A percentile compares a stretch with the other conserved stretches of the same genome.
phyloP scores from a whole-genome alignment of 2,113 vertebrate genomes.

The Sander lucioperca region DNA sequence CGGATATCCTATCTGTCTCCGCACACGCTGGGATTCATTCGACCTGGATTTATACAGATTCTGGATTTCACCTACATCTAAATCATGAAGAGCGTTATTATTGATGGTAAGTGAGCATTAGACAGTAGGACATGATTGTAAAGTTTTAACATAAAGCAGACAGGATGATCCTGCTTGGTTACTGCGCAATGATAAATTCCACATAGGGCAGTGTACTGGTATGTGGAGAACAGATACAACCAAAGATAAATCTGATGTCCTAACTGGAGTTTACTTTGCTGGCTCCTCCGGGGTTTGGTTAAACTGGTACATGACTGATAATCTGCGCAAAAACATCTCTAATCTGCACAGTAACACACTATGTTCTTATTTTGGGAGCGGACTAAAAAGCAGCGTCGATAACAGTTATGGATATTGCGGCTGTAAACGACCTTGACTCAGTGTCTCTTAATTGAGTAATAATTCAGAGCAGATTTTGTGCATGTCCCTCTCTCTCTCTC shows the following conservation, averaged over 20 bases:
- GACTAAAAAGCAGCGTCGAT: not conserved
- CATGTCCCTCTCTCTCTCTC: not conserved
- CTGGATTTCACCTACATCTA: conserved; percentile 68
- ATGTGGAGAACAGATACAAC: conserved; percentile 26
- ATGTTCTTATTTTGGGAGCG: not conserved
- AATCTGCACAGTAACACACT: conserved; percentile 1
- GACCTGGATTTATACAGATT: conserved; percentile 78
- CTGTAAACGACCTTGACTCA: conserved; percentile 76
- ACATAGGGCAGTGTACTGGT: conserved; percentile 33
- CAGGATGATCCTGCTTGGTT: conserved; percentile 27
- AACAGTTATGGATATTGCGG: conserved; percentile 33
- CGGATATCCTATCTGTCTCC: conserved; percentile 67
- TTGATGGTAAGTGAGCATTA: conserved; percentile 79
- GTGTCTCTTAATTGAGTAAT: conserved; percentile 63
- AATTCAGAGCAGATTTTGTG: conserved; percentile 49
- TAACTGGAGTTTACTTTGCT: conserved; percentile 69
- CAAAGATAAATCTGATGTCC: conserved; percentile 58
- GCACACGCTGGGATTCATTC: conserved; percentile 61
- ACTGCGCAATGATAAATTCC: conserved; percentile 51
- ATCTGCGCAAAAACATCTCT: not conserved
- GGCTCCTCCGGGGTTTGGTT: conserved; percentile 29
- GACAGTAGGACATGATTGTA: conserved; percentile 26
- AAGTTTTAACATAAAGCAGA: conserved; percentile 67
- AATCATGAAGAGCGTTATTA: conserved; percentile 83
- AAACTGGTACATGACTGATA: conserved; percentile 16